Evolutionary conservation across 2,797 vertebrate genomes (phyloP).

Genomic region (Sebastes kiyomatsui): DNA sequence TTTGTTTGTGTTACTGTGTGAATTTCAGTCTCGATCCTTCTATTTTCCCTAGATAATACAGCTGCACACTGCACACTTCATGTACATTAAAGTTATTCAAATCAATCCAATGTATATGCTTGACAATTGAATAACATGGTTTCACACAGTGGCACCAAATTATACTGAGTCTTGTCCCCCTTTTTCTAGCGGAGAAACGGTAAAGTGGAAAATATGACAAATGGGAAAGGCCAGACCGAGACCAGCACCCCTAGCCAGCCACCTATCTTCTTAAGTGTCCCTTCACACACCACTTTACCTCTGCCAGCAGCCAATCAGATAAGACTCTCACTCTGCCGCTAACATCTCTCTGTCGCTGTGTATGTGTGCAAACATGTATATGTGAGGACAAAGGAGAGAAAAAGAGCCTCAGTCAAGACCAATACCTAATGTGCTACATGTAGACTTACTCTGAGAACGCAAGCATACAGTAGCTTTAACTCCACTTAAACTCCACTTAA

Average conservation of each 20-base stretch:
- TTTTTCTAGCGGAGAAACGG: not conserved
- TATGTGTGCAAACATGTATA: not conserved
- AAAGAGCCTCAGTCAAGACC: not conserved
- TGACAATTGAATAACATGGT: not conserved
- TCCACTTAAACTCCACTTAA: not conserved
- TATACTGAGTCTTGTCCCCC: not conserved
- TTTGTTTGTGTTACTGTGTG: too few relatives aligned
- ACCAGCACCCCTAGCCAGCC: not conserved
- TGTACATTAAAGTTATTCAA: too few relatives aligned
- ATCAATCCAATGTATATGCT: too few relatives aligned
- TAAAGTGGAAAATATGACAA: not conserved
- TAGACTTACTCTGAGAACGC: not conserved
- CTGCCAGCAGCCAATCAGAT: conserved; percentile 43
- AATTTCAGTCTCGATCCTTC: too few relatives aligned
- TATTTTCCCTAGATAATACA: too few relatives aligned
- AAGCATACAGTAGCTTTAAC: conserved; percentile 1
- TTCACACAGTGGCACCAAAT: not conserved
- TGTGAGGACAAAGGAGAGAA: not conserved
- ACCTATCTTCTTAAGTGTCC: conserved; percentile 12
- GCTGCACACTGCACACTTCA: too few relatives aligned
- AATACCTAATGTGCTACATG: not conserved
- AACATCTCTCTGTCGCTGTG: not conserved
- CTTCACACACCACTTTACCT: conserved; percentile 21
- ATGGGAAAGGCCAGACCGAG: not conserved
- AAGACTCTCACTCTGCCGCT: not conserved